Base-by-base conservation (phyloP, 2,113 vertebrate species). In the Mustela lutreola region DNA sequence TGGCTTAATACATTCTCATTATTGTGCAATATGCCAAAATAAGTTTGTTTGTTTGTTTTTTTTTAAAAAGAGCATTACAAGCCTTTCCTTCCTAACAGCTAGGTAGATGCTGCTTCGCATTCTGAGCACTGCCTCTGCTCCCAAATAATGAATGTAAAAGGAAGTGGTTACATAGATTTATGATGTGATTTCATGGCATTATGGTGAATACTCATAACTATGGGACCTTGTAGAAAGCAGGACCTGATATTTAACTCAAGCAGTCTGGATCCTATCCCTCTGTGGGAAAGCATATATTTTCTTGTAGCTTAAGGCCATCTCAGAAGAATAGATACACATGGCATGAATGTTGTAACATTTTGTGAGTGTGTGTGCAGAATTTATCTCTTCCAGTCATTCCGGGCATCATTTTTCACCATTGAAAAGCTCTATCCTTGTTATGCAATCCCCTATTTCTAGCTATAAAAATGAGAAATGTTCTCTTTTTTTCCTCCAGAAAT, bases 381-480 rank as follows among this genome's bases (percentile, higher is more conserved):
- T 98, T 97, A 98, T 98, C 94, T 97, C 98, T 98, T 91, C 80
- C 79, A 97, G 84, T 98, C 96, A 97, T 95, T 85, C 53, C 94
- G 36, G 31, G 67, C 89, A 94, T 97, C 83, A 98, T 98, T 99
- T 99, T 98, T 98, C 97, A 98, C 94, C 98, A 96, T 19, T 97
- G 98, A 97, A 98, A 94, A 96, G 78, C 95, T 98, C 97, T 97
- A 94, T 95, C 73, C 91, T 97, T 50, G 28, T 98, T 98, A 98
- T 84, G 95, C 28, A 45, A 96, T 98, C 93, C 58, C 42, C 92
- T 0, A 88, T 97, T 98, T 97, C 96, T 94, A 80, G 89, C 75
- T 92, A 94, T 98, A 98, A 98, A 99, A 98, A 98, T 98, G 96
- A 98, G 39, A 94, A 97, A 97, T 97, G 92, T 2, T 97, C 58